These are phyloP conservation scores for Scopus umbretta DNA, from an alignment of 2,113 vertebrate species.

Conservation along the genomic window DNA sequence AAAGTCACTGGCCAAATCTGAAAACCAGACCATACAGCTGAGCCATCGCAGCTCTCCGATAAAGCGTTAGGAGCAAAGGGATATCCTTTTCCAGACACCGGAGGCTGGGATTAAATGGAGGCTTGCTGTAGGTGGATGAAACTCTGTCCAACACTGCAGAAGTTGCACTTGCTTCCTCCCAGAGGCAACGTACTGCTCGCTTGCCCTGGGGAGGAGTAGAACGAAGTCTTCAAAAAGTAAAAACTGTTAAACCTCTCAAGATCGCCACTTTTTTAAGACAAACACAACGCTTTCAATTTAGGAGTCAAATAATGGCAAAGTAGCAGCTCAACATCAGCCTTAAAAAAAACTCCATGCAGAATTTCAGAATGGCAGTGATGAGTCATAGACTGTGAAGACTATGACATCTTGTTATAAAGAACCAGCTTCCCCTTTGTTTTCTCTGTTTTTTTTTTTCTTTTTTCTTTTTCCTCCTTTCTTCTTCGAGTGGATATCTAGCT, in stretches of 20 bases:
- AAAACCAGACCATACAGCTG: background rate
- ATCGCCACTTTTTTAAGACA: background rate
- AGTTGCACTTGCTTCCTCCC: background rate
- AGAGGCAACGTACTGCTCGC: background rate
- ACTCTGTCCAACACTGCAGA: background rate
- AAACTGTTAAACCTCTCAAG: background rate
- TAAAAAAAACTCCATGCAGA: background rate
- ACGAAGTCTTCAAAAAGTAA: background rate
- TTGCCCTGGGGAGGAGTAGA: background rate
- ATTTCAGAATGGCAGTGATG: background rate
- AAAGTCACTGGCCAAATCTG: background rate
- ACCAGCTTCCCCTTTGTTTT: background rate
- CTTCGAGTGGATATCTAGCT: background rate
- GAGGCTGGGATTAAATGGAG: background rate
- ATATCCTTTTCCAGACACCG: background rate
- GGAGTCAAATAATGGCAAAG: background rate
- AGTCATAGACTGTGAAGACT: background rate
- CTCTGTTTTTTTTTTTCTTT: fast-evolving
- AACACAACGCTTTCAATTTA: background rate
- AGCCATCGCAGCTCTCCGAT: background rate
- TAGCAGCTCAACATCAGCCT: background rate
- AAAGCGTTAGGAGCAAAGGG: background rate
- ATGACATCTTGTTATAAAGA: background rate
- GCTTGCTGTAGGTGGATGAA: background rate
- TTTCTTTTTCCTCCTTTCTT: background rate